These are phyloP conservation scores for Meandrusa payeni DNA, from an alignment of 2,888 invertebrate species.

Conservation along the genomic window DNA sequence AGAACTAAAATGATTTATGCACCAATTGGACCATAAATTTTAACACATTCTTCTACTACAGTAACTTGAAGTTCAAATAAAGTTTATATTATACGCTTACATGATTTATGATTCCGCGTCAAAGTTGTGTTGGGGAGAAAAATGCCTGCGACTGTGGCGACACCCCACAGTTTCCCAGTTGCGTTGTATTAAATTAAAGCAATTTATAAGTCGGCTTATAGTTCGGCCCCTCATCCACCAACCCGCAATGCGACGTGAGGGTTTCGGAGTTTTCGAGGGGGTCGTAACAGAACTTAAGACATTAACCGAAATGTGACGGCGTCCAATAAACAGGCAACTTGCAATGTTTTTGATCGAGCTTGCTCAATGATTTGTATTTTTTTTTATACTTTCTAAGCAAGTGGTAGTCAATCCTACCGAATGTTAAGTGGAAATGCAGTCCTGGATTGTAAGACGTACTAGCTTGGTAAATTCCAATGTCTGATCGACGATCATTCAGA, in stretches of 20 bases:
- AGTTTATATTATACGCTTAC: conserved; percentile 29
- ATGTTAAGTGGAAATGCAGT: no score
- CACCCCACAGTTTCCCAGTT: conserved; percentile 37
- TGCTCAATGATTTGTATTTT: no score
- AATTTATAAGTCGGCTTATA: conserved; percentile 64
- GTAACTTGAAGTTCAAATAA: conserved; percentile 19
- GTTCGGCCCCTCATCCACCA: conserved; percentile 37
- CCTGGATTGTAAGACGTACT: no score
- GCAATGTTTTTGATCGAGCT: conserved; percentile 18
- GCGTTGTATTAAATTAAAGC: conserved; percentile 68
- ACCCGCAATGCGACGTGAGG: conserved; percentile 45
- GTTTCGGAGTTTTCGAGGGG: conserved; percentile 27
- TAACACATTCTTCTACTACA: conserved; percentile 1
- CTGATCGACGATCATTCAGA: no score
- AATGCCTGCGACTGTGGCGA: conserved; percentile 42
- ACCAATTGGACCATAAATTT: neutral
- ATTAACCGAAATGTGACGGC: conserved; percentile 29
- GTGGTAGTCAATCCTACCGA: no score
- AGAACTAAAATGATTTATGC: no score
- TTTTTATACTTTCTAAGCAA: no score
- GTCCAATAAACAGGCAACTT: conserved; percentile 14
- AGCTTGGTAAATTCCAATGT: no score
- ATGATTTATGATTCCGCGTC: conserved; percentile 41
- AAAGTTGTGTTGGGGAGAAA: conserved; percentile 41
- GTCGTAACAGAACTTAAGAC: conserved; percentile 31